A percentile compares a stretch with the other conserved stretches of the same genome.
Evolutionary conservation across 2,113 vertebrate species (phyloP).

Genomic region (Gnathonemus longibarbis): DNA sequence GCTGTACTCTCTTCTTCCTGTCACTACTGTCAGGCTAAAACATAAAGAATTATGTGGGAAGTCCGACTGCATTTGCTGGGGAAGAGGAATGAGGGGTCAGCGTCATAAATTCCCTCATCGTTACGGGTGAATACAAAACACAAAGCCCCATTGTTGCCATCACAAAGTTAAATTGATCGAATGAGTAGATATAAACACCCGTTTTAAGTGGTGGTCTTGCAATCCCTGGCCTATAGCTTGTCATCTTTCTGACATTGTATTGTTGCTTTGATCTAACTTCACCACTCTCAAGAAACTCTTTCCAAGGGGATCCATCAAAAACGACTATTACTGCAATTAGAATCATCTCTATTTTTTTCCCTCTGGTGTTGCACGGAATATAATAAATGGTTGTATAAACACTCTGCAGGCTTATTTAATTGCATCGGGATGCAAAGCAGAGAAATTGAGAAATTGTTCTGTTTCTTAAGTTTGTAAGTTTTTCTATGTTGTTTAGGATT

Average conservation of each 20-base stretch:
- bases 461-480: not conserved
- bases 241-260: not conserved
- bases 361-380: not conserved
- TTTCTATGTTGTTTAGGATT: not conserved
- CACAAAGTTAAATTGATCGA: not conserved
- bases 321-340: not conserved
- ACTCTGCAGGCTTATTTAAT: not conserved
- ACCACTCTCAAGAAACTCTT: not conserved
- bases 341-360: not conserved
- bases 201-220: not conserved
- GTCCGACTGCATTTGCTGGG: conserved; percentile 46
- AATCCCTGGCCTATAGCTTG: not conserved
- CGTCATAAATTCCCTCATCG: conserved; percentile 39
- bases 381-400: not conserved
- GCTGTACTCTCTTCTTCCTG: conserved; percentile 30
- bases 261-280: not conserved
- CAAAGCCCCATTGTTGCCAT: not conserved
- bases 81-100: conserved; percentile 32
- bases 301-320: not conserved
- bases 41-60: conserved; percentile 49
- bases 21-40: conserved; percentile 35
- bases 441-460: not conserved
- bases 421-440: not conserved
- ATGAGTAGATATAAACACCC: not conserved
- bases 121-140: conserved; percentile 23